A percentile compares a stretch with the other conserved stretches of the same genome.
Evolutionary conservation across 2,113 vertebrate genomes (phyloP).

Genomic region (Nerophis ophidion): DNA sequence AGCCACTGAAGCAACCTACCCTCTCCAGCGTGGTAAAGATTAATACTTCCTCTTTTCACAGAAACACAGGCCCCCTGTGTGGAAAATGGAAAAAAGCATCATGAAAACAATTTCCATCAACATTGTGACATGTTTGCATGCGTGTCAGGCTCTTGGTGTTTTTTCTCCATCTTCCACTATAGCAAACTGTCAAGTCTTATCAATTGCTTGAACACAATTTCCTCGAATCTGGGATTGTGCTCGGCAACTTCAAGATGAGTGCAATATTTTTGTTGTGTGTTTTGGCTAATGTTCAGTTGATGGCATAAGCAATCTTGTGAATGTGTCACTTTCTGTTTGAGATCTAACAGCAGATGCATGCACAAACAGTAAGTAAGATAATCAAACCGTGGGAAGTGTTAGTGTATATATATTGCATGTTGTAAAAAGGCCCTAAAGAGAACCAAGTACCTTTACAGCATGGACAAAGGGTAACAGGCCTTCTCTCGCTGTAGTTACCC

Average conservation of each 20-base stretch:
- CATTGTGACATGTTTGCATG: not conserved
- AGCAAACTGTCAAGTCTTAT: slow-evolving; percentile 40
- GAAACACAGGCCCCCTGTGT: slow-evolving; percentile 70
- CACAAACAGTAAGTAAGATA: not conserved
- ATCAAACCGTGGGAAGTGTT: not conserved
- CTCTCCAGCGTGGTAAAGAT: slow-evolving; percentile 80
- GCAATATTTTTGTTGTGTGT: not conserved
- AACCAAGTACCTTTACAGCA: slow-evolving; percentile 72
- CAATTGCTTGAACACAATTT: slow-evolving; percentile 17
- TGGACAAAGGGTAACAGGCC: slow-evolving; percentile 51
- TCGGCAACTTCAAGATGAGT: slow-evolving; percentile 22
- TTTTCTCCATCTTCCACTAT: slow-evolving; percentile 9
- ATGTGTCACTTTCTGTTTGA: not conserved
- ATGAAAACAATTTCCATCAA: not conserved
- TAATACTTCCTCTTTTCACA: slow-evolving; percentile 72
- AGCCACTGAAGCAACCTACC: slow-evolving; percentile 64
- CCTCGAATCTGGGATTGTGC: slow-evolving; percentile 40
- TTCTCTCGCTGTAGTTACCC: slow-evolving; percentile 60
- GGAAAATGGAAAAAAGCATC: slow-evolving; percentile 25
- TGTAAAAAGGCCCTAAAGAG: not conserved
- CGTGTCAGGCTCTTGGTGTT: slow-evolving; percentile 7
- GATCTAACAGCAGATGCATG: slow-evolving; percentile 1
- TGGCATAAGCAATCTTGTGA: too few species aligned
- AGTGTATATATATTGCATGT: not conserved
- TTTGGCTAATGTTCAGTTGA: not conserved